phyloP scores from a whole-genome alignment of 2,113 vertebrate species.

The Excalfactoria chinensis region DNA sequence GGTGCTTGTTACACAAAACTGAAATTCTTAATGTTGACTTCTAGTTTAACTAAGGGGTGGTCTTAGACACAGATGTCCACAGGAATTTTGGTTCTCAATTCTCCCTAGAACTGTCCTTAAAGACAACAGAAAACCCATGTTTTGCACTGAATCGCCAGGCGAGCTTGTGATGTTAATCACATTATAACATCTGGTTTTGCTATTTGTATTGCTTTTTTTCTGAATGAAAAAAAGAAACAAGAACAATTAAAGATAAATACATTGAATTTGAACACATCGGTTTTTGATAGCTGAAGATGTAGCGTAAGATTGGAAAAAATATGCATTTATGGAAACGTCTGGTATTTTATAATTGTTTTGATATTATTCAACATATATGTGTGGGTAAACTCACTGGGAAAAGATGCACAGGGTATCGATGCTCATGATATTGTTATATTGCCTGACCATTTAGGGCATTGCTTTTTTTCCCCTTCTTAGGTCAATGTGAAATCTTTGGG shows the following conservation, averaged over 20 bases:
- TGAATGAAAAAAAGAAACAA: neutral
- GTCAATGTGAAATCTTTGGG: neutral
- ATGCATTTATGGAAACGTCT: neutral
- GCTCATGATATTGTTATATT: neutral
- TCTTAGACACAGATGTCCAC: neutral
- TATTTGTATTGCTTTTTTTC: neutral
- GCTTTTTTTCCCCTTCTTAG: neutral
- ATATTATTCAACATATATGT: neutral
- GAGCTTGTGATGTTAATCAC: neutral
- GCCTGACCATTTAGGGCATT: neutral
- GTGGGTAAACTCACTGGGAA: neutral
- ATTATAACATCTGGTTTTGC: conserved; percentile 5
- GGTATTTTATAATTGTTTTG: neutral
- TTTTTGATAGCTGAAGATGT: neutral
- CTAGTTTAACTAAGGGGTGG: neutral
- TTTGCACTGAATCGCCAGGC: neutral
- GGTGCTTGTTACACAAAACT: neutral
- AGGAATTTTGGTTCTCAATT: neutral
- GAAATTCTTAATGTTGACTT: neutral
- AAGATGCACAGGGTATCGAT: neutral
- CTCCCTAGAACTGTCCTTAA: neutral
- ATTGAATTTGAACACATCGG: neutral
- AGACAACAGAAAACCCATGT: neutral
- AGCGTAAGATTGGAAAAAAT: neutral
- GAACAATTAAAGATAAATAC: neutral